Evolutionary conservation across 2,888 invertebrate species (phyloP).

Genomic region (Apantesis nais): DNA sequence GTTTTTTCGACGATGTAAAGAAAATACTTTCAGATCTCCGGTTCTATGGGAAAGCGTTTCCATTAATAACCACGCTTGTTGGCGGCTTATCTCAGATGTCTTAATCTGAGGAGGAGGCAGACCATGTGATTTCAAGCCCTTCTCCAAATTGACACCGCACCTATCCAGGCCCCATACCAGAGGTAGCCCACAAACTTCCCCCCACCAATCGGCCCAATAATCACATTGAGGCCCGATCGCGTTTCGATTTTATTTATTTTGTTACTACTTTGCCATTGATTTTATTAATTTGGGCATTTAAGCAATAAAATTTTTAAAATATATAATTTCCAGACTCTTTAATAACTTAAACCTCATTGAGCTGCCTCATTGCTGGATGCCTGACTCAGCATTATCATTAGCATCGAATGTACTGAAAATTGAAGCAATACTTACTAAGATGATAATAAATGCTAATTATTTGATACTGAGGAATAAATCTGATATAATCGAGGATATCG

Average conservation of each 20-base stretch:
- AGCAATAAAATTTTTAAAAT: background rate
- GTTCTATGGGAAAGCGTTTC: background rate
- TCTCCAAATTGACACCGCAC: too few species aligned
- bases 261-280: background rate
- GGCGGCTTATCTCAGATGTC: too few species aligned
- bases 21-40: too few species aligned
- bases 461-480: conserved; percentile 59
- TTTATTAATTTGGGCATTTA: background rate
- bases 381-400: conserved; percentile 57
- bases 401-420: conserved; percentile 59
- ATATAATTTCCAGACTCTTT: conserved; percentile 54
- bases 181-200: too few species aligned
- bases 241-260: background rate
- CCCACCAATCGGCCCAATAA: background rate
- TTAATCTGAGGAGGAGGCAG: too few species aligned
- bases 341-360: conserved; percentile 51
- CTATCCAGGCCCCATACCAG: too few species aligned
- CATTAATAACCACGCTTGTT: too few species aligned
- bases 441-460: conserved; percentile 63
- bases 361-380: conserved; percentile 52
- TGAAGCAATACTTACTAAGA: conserved; percentile 55
- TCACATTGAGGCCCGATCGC: background rate
- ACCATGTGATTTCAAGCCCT: too few species aligned
- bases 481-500: conserved; percentile 40
- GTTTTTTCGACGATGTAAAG: too few species aligned